Base-by-base conservation (phyloP, 2,888 invertebrate species). In the Clanis bilineata region DNA sequence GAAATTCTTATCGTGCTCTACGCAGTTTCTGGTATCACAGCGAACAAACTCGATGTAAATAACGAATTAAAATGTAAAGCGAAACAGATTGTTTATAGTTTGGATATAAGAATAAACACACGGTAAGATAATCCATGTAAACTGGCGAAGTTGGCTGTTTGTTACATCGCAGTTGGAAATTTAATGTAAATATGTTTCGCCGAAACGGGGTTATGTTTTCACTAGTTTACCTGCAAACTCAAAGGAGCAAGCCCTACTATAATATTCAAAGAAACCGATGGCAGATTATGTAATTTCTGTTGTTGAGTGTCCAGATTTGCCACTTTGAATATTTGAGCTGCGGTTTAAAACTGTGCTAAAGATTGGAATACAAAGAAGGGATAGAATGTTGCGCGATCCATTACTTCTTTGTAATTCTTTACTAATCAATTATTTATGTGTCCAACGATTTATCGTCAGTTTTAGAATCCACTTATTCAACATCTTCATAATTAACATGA, bases 1-100 rank as follows among this genome's bases (percentile, higher is more conserved):
- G 51, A 51, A 18, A 32, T 51, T 51, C 51, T 51, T 51, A 51
- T 51, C 51, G 32, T 45, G 45, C 23, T 25, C 15, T 23, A 1
- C 18, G 51, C 32, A 51, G 51, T 51, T 21, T 18, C 47, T 51
- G 32, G 28, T 28, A 32, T 32, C 15, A 4, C 28, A 15, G 32
- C 51, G 32, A 51, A 51, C 51, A 10, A 51, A 51, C 7, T 32
- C 28, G 28, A 18, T 7, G 18, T 32, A 32, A 32, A 51, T 18
- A 32, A 51, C 9, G 18, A 7, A 18, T 5, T 51, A 32, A 51
- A 15, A 51, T 51, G 51, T 51, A 32, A 51, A 28, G 6, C 28
- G 3, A 18, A 28, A 51, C 51, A n/a, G 32, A 28, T 51, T 18
- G 12, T 44, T 44, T 45, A 45, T 7, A 23, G 36, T 36, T 10